phyloP scores from a whole-genome alignment of 2,797 vertebrate species.

The Muscicapa striata region DNA sequence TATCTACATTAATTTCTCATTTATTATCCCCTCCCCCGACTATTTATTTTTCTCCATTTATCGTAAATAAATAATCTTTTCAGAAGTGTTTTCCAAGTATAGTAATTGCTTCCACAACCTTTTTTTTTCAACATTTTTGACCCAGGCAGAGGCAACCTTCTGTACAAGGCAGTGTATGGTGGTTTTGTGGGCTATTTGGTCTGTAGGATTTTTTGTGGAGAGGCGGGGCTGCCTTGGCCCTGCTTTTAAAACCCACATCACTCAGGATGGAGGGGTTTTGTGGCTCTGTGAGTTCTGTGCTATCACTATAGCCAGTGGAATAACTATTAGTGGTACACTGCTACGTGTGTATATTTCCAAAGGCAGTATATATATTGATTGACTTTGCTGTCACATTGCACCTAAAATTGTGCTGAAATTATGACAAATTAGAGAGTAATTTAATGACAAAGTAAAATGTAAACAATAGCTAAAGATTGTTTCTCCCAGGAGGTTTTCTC shows the following conservation, averaged over 20 bases:
- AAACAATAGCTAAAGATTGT: not conserved
- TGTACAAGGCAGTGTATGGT: not conserved
- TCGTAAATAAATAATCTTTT: not conserved
- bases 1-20: not conserved
- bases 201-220: not conserved
- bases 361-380: not conserved
- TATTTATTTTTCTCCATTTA: not conserved
- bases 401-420: not conserved
- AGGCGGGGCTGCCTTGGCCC: not conserved
- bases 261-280: not conserved
- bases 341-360: not conserved
- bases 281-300: not conserved
- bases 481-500: not conserved
- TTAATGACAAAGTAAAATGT: not conserved
- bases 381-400: not conserved
- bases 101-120: not conserved
- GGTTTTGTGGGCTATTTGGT: not conserved
- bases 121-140: not conserved
- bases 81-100: not conserved
- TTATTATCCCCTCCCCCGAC: not conserved
- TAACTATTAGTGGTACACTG: not conserved
- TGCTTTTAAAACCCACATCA: not conserved
- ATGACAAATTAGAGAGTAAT: not conserved
- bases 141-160: not conserved
- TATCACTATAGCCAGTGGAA: no score